phyloP scores from a whole-genome alignment of 2,113 vertebrate species.

The Asarcornis scutulata region DNA sequence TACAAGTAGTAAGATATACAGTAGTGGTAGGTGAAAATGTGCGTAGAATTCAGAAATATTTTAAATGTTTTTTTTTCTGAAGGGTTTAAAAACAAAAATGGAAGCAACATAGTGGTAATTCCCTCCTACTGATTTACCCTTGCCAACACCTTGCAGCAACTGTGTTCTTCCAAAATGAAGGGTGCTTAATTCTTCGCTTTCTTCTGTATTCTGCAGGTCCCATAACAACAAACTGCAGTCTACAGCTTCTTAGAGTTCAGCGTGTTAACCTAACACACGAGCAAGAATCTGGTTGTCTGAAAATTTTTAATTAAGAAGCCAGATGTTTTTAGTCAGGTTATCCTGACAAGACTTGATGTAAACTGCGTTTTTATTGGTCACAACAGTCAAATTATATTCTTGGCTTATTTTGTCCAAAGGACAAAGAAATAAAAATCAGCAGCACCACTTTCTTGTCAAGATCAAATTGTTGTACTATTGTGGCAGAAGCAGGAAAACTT shows the following conservation, averaged over 20 bases:
- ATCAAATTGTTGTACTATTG: constrained; percentile 83
- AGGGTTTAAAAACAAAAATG: background rate
- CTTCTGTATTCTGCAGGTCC: constrained; percentile 93
- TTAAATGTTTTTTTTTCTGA: background rate
- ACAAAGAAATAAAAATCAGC: constrained; percentile 83
- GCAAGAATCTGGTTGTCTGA: constrained; percentile 87
- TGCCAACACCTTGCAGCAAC: constrained; percentile 76
- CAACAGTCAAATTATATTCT: constrained; percentile 80
- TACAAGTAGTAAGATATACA: constrained; percentile 1
- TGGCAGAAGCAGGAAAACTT: constrained; percentile 82
- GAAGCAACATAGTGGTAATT: constrained; percentile 78
- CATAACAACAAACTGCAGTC: constrained; percentile 99
- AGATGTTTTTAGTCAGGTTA: constrained; percentile 82
- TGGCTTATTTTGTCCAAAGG: constrained; percentile 87
- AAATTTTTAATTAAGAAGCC: constrained; percentile 81
- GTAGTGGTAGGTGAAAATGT: constrained; percentile 22
- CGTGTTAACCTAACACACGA: constrained; percentile 81
- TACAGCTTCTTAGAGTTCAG: constrained; percentile 90
- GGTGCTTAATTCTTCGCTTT: constrained; percentile 86
- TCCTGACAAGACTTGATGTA: constrained; percentile 81
- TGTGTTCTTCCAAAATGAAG: constrained; percentile 73
- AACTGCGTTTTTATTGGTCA: constrained; percentile 82
- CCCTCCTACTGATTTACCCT: constrained; percentile 68
- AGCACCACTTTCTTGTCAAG: constrained; percentile 83
- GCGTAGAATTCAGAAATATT: constrained; percentile 8